Conservation (phyloP, 2,113 vertebrate species). For the Carettochelys insculpta region DNA sequence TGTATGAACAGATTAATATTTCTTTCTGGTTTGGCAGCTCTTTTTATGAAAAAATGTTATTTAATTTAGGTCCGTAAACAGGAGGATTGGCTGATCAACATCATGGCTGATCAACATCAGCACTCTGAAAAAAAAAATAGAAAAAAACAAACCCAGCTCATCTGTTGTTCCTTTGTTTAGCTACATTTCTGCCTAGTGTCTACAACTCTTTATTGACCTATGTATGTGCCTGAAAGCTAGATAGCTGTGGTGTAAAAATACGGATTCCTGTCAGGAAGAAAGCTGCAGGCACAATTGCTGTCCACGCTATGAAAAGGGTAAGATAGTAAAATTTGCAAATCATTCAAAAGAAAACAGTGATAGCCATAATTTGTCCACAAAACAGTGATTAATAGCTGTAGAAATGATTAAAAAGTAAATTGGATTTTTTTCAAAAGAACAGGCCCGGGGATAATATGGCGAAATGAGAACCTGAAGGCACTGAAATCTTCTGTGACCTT, state of each 20-base stretch:
- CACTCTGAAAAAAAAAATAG: neutral
- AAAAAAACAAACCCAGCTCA: too few relatives aligned
- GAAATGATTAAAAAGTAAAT: neutral
- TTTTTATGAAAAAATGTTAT: neutral
- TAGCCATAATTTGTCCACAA: neutral
- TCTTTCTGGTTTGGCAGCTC: neutral
- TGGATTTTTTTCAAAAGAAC: too few relatives aligned
- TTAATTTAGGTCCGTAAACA: neutral
- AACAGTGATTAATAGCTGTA: neutral
- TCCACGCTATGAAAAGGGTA: neutral
- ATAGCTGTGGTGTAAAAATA: neutral
- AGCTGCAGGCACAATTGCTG: neutral
- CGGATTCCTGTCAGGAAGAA: neutral
- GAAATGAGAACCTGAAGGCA: neutral
- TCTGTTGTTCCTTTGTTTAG: neutral
- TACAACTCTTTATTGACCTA: accelerated
- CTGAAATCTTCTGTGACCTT: neutral
- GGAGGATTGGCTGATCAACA: accelerated
- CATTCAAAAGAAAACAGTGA: neutral
- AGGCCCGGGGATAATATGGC: neutral
- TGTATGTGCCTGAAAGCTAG: neutral
- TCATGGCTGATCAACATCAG: neutral
- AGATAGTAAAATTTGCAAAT: neutral
- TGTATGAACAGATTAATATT: neutral
- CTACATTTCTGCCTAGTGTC: neutral